Conservation (phyloP, 2,113 vertebrate species). For the Chrysemys picta region DNA sequence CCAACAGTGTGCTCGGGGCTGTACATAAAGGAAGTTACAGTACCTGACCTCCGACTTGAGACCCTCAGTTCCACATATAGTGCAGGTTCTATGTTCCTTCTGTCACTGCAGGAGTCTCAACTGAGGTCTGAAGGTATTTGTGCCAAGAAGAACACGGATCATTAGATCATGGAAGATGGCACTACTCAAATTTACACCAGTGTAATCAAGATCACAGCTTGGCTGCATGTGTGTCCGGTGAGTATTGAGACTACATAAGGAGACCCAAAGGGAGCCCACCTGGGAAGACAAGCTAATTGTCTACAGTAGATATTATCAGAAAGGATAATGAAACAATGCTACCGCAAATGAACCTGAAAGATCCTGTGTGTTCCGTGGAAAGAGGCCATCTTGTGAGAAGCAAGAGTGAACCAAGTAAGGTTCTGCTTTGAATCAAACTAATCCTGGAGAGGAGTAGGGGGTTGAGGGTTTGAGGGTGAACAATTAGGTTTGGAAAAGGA, state of each 20-base stretch:
- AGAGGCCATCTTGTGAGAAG: not conserved
- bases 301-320: conserved; percentile 1
- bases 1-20: not conserved
- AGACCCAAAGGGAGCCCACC: not conserved
- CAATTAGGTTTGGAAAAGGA: not conserved
- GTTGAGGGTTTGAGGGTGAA: not conserved
- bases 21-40: not conserved
- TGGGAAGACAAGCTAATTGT: conserved; percentile 8
- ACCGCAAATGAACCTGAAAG: not conserved
- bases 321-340: not conserved
- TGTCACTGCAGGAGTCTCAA: not conserved
- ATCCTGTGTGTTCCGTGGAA: not conserved
- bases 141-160: not conserved
- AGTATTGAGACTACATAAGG: not conserved
- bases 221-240: not conserved
- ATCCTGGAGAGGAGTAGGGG: not conserved
- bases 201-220: not conserved
- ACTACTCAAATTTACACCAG: not conserved
- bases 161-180: not conserved
- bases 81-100: not conserved
- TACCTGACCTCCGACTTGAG: not conserved
- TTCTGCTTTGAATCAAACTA: not conserved
- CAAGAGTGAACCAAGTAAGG: not conserved
- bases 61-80: not conserved
- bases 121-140: not conserved